phyloP scores from a whole-genome alignment of 2,113 vertebrate genomes.

The Crotalus horridus region DNA sequence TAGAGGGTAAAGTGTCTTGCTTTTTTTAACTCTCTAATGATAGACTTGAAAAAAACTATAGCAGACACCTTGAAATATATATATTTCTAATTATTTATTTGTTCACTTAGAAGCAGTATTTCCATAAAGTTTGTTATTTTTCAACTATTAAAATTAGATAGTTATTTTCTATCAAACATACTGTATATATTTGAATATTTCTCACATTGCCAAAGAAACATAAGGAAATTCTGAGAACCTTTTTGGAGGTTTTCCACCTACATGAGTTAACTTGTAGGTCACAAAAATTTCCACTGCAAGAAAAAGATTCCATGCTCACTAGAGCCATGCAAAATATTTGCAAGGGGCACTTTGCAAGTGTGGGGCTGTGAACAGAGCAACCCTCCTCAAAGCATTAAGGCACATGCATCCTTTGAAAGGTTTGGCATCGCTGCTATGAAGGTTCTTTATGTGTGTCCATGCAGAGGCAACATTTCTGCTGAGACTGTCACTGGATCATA shows the following conservation, averaged over 20 bases:
- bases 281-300: neutral
- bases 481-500: neutral
- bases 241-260: neutral
- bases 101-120: neutral
- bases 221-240: rapidly evolving
- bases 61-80: neutral
- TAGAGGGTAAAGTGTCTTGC: neutral
- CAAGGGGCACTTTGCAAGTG: neutral
- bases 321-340: neutral
- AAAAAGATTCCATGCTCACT: neutral
- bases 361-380: neutral
- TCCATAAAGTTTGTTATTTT: neutral
- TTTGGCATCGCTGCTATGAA: neutral
- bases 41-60: neutral
- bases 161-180: neutral
- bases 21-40: neutral
- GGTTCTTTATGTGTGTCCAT: neutral
- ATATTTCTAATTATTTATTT: neutral
- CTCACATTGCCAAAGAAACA: neutral
- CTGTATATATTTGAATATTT: rapidly evolving
- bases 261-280: neutral
- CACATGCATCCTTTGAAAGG: neutral
- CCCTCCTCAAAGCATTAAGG: neutral
- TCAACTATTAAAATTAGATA: neutral
- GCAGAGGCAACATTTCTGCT: neutral